Evolutionary conservation across 1,140 invertebrate genomes (phyloP), one percentile per base, ranked within the genome.

Genomic region (Armadillidium nasatum): DNA sequence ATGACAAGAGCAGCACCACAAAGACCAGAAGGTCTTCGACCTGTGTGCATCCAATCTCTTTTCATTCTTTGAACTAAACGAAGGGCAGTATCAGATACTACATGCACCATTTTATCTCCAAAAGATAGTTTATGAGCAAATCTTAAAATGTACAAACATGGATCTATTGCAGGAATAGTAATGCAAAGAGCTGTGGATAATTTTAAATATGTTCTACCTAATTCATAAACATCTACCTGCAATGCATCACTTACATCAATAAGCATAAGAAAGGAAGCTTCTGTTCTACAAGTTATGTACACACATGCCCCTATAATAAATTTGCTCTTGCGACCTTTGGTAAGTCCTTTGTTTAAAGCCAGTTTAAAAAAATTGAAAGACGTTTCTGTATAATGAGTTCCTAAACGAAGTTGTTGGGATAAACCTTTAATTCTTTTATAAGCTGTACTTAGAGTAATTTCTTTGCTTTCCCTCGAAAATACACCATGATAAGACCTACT

Each of bases 241-340:
- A 98, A 89, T 44, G 96, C 91, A 87, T 99, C 97, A 87, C 95
- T 97, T 66, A 99, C 96, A 85, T 99, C 97, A 81, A 99, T 93
- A n/a, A 99, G 87, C 85, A 97, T 89, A 90, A 96, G 96, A 79
- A 94, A 89, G 78, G 96, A 98, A 76, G 91, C 92, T 86, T 98
- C 95, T 22, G 93, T 93, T 77, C 97, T 88, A 83, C 97, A 99
- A 2, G 95, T 97, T 80, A 99, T 94, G 83, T 99, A 99, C 10
- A 99, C 90, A 87, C 97, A 99, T 67, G 97, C 96, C 74, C 96
- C 96, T 84, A 97, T 91, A 76, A 99, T 95, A 82, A 95, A 93
- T n/a, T 89, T 89, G 81, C 93, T 91, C 79, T 92, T 94, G 33
- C 97, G 87, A 45, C 97, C 97, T 82, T 94, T 89, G 0, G 96